Evolutionary conservation across 2,888 invertebrate species (phyloP).

Genomic region (Parapristionchus giblindavisi): DNA sequence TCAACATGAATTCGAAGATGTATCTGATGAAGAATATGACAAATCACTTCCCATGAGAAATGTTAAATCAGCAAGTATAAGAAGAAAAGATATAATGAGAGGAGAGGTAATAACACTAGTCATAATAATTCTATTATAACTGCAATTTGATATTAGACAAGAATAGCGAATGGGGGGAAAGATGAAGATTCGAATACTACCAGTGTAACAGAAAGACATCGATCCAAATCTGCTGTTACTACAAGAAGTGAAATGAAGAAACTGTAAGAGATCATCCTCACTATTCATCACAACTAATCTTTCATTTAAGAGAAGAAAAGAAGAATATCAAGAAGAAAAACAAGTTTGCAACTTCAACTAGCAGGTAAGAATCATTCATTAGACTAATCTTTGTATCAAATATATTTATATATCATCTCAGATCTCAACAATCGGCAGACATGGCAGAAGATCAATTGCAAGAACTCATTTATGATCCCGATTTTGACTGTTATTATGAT

Average conservation of each 20-base stretch:
- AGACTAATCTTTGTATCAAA: neutral
- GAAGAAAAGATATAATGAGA: neutral
- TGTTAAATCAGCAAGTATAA: neutral
- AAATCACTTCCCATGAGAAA: neutral
- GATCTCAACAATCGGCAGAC: constrained; percentile 15
- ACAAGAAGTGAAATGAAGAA: constrained; percentile 25
- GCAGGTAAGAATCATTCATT: neutral
- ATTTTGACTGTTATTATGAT: constrained; percentile 55
- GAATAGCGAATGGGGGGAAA: no score
- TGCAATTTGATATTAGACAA: no score
- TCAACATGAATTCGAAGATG: constrained; percentile 15
- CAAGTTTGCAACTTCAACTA: neutral
- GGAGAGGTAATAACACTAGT: neutral
- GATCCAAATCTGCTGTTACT: constrained; percentile 20
- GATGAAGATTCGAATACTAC: no score
- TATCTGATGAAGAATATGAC: neutral
- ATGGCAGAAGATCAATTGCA: constrained; percentile 2
- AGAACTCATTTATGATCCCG: constrained; percentile 50
- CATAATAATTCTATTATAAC: no score
- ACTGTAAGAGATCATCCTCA: neutral
- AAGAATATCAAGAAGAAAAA: neutral
- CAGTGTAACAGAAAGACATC: neutral
- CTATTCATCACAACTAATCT: neutral
- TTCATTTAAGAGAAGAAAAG: neutral
- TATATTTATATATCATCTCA: neutral